Percentiles rank a stretch among this genome's conserved stretches.
These are phyloP conservation scores for Tenthredo livida DNA, from an alignment of 2,888 invertebrate species.

Conservation along the genomic window DNA sequence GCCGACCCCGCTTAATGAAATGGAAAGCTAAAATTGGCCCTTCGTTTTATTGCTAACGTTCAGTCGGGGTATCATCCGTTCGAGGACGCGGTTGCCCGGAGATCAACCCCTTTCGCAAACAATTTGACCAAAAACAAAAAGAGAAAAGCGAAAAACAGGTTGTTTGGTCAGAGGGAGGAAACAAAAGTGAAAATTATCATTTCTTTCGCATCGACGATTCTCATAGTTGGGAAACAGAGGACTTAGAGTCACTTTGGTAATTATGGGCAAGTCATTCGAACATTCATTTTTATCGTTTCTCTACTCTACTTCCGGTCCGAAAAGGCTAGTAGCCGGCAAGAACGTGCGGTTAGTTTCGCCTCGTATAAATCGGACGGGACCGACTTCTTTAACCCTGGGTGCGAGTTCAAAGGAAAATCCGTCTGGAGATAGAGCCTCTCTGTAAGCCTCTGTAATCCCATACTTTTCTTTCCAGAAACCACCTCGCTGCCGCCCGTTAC, in stretches of 20 bases:
- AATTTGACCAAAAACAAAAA: neutral
- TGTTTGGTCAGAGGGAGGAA: neutral
- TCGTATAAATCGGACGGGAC: neutral
- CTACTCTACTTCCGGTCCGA: slow-evolving; percentile 17
- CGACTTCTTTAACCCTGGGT: neutral
- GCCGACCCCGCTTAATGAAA: slow-evolving; percentile 50
- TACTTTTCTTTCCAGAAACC: slow-evolving; percentile 44
- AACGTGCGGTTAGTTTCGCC: neutral
- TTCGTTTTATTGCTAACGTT: slow-evolving; percentile 45
- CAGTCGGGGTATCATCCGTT: slow-evolving; percentile 34
- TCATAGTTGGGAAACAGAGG: neutral
- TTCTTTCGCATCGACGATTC: neutral
- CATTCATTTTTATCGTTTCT: neutral
- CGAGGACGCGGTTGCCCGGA: slow-evolving; percentile 21
- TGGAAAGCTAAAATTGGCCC: slow-evolving; percentile 49
- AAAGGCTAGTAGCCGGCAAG: neutral
- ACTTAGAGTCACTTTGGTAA: neutral
- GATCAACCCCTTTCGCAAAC: neutral
- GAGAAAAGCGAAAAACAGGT: neutral
- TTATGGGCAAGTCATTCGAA: neutral
- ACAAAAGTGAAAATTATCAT: slow-evolving; percentile 13
- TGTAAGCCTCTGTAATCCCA: slow-evolving; percentile 47
- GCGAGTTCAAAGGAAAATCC: slow-evolving; percentile 40
- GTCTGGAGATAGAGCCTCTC: slow-evolving; percentile 34
- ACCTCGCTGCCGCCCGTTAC: neutral